These are phyloP conservation scores for Promerops cafer DNA, from an alignment of 2,113 vertebrate genomes.

Conservation along the genomic window DNA sequence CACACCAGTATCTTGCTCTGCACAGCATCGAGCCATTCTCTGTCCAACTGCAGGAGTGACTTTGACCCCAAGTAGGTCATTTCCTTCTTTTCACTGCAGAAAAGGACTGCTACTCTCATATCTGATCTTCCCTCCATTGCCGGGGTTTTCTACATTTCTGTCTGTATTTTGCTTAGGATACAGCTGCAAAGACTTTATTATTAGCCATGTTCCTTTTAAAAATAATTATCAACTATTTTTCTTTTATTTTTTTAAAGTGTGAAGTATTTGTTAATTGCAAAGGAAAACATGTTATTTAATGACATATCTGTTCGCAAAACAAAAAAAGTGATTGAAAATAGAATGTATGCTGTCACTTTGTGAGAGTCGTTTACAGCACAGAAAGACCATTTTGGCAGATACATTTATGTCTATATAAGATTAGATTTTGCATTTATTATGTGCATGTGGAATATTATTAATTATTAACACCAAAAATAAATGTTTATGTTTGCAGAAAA, in stretches of 20 bases:
- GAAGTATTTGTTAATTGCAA: not conserved
- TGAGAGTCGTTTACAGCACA: constrained; percentile 22
- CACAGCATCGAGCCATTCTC: not conserved
- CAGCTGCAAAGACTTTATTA: not conserved
- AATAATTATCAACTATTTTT: not conserved
- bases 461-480: constrained; percentile 61
- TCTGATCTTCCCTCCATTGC: not conserved
- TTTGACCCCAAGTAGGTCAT: not conserved
- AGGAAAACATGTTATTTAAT: not conserved
- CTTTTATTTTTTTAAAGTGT: not conserved
- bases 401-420: constrained; percentile 27
- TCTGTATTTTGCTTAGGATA: not conserved
- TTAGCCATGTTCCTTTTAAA: not conserved
- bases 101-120: not conserved
- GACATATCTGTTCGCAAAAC: constrained; percentile 5
- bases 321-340: constrained; percentile 29
- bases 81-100: not conserved
- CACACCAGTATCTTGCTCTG: not conserved
- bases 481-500: constrained; percentile 51
- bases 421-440: constrained; percentile 45
- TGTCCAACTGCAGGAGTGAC: not conserved
- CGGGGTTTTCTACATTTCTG: not conserved
- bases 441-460: constrained; percentile 49
- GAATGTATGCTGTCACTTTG: not conserved
- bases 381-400: constrained; percentile 45